Conservation (phyloP, 1,140 invertebrate species). For the Oryctes rhinoceros region DNA sequence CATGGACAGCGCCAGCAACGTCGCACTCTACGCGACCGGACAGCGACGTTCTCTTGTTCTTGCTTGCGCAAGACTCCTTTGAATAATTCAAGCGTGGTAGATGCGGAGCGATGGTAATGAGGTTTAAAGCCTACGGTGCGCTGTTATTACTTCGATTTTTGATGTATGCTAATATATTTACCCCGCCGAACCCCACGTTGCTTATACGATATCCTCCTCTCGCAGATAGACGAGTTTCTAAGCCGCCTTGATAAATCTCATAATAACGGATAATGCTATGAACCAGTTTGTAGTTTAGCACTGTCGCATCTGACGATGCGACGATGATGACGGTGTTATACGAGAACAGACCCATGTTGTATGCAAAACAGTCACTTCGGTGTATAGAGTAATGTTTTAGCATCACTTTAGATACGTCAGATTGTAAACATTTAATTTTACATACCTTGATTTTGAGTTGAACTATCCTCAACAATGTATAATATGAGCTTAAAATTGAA, state of each 20-base stretch:
- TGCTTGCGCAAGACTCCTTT: background rate
- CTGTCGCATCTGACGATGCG: background rate
- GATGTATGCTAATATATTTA: constrained; percentile 21
- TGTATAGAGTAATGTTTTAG: background rate
- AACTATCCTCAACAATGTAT: too few species aligned
- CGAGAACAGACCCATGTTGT: background rate
- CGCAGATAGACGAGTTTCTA: background rate
- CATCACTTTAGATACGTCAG: too few species aligned
- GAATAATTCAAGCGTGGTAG: constrained; percentile 18
- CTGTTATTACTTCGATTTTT: constrained; percentile 19
- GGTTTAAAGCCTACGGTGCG: constrained; percentile 20
- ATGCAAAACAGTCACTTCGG: background rate
- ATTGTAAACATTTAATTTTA: too few species aligned
- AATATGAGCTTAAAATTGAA: too few species aligned
- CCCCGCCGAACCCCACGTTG: background rate
- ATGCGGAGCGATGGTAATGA: constrained; percentile 6
- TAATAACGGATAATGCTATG: constrained; percentile 5
- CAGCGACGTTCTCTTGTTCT: background rate
- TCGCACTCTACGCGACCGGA: too few species aligned
- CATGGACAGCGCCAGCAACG: background rate
- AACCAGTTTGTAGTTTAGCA: background rate
- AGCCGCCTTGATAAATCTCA: constrained; percentile 8
- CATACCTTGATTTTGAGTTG: too few species aligned
- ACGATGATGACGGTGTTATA: background rate
- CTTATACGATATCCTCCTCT: background rate